Base-by-base conservation (phyloP, 1,140 invertebrate genomes). In the Neodiprion virginianus region DNA sequence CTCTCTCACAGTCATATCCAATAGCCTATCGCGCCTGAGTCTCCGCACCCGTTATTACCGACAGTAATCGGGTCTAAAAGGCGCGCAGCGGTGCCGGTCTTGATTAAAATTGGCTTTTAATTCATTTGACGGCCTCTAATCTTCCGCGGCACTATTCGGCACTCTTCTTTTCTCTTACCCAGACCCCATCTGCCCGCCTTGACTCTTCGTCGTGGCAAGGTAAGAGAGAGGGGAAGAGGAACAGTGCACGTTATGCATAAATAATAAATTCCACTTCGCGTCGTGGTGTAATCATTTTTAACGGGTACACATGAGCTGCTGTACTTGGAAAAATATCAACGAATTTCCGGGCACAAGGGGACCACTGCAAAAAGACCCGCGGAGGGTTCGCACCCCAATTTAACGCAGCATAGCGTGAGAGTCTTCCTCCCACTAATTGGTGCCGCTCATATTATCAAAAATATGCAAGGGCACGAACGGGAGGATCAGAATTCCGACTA, bases 101-200 rank as follows among this genome's bases (percentile, higher is more conserved):
- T 86, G 85, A 86, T 87, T 86, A 87, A 87, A 87, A 87, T 87
- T 86, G 85, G 81, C 85, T 86, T 87, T 87, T 86, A 87, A 87
- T 87, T 87, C 84, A 87, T 87, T 87, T 87, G 86, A 82, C 83
- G 83, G 85, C 82, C 86, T 87, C 85, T 87, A 87, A 87, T 87
- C 86, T 86, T 40, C 28, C 79, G 77, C 71, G 79, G 80, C 81
- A 40, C 28, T 40, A 40, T 40, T 40, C 28, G 28, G 28, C 28
- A 40, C 28, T 40, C 28, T 40, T 40, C 28, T 40, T 40, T 14
- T 14, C 53, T 17, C 53, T 61, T 61, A 12, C 28, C 28, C 28
- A 40, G 28, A 40, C 28, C 28, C 28, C 28, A 40, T 40, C 28
- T 40, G 28, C 28, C 28, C 28, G 28, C 28, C 28, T 40, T 40